Evolutionary conservation across 2,888 invertebrate genomes (phyloP), one percentile per base, ranked within the genome.

Genomic region (Geotrupes spiniger): DNA sequence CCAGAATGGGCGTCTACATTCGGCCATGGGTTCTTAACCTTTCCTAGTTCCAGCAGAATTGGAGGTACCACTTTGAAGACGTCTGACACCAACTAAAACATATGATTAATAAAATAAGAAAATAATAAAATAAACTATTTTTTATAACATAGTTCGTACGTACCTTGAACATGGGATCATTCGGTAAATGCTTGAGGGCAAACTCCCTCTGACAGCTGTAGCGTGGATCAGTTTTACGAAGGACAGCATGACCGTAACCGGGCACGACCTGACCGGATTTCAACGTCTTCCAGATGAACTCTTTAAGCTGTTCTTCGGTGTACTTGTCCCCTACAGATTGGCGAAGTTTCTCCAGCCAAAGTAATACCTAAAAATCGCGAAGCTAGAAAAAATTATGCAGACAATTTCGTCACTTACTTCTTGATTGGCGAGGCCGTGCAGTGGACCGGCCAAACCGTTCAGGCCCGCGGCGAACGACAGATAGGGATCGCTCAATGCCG

Each of bases 11-110:
- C 94, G 76, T 97, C 96, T 61, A 97, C 96, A 73, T 97, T 96
- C 59, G 96, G 96, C 95, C 95, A 97, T 53, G 96, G 96, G 82
- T 96, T 96, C 82, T 94, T 92, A 51, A 94, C 94, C 76, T 96
- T 96, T 68, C 95, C 96, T 60, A 91, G 88, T 74, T 93, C 92
- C 62, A 89, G 81, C 36, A 96, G 85, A 66, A 96, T 85, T 59
- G 91, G 90, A 1, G 96, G 96, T 37, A 93, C 93, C 42, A 95
- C 83, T 74, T 94, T 92, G 83, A 92, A 96, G 4, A 95, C 78
- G 64, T 87, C 86, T 1, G 92, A 86, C 14, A 95, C 95, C 65
- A 96, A 78, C 80, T 82, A 68, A 6, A 75, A 71, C 46, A 52
- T n/a, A n/a, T n/a, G n/a, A n/a, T n/a, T n/a, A n/a, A n/a, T n/a